These are phyloP conservation scores for Diaperis boleti DNA, from an alignment of 2,888 invertebrate species.

Conservation along the genomic window DNA sequence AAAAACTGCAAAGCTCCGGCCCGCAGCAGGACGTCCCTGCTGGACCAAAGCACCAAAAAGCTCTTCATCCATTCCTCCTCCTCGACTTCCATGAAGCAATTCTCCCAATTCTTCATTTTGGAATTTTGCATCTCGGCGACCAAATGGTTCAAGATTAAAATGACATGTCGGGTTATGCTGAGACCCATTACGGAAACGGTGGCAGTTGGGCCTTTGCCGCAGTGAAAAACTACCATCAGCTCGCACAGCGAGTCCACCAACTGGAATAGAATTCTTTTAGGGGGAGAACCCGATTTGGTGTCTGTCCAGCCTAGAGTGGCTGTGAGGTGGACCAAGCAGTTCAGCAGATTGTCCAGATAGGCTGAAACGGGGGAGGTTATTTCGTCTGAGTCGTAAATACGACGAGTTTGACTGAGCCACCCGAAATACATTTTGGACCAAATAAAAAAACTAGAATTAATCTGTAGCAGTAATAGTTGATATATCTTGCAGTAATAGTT, in stretches of 20 bases:
- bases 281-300: slow-evolving; percentile 53
- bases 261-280: slow-evolving; percentile 59
- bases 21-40: slow-evolving; percentile 69
- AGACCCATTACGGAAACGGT: slow-evolving; percentile 70
- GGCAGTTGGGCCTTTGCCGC: slow-evolving; percentile 66
- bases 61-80: slow-evolving; percentile 56
- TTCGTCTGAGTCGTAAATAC: too few relatives aligned
- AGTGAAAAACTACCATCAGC: slow-evolving; percentile 69
- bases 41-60: slow-evolving; percentile 67
- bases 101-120: slow-evolving; percentile 63
- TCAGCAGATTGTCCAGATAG: slow-evolving; percentile 68
- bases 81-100: slow-evolving; percentile 57
- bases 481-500: too few relatives aligned
- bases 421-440: too few relatives aligned
- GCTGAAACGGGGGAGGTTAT: too few relatives aligned
- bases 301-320: slow-evolving; percentile 67
- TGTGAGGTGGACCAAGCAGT: slow-evolving; percentile 68
- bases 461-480: too few relatives aligned
- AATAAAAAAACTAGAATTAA: too few relatives aligned
- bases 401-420: too few relatives aligned
- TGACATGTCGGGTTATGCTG: slow-evolving; percentile 69
- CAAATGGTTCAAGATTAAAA: slow-evolving; percentile 69
- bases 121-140: slow-evolving; percentile 67
- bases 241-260: slow-evolving; percentile 67
- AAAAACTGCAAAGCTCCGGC: slow-evolving; percentile 69